Base-by-base conservation (phyloP, 2,888 invertebrate genomes). In the Lordiphosa fenestrarum region DNA sequence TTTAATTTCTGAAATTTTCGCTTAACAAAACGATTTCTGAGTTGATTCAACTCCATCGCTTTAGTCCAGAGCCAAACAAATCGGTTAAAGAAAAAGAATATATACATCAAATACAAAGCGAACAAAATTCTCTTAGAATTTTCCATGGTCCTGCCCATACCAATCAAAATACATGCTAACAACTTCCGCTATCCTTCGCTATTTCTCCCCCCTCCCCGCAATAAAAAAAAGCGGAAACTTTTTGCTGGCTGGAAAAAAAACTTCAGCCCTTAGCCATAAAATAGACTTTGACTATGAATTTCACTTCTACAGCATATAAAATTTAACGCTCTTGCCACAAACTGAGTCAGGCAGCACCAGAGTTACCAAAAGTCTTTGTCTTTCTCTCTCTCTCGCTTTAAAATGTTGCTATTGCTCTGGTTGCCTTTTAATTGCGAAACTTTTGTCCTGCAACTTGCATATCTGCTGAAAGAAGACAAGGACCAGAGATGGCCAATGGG, bases 391-490 rank as follows among this genome's bases (percentile, higher is more conserved):
- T 6, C 13, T 4, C 57, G 38, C 59, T 63, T 71, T 50, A 53
- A 66, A 67, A 67, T 60, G 53, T 57, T 44, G 44, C 48, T 40
- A 41, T 56, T 25, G 50, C 36, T 49, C 48, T 52, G 49, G 51
- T 51, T 51, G 64, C 59, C 62, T 60, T 82, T 82, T 84, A 82
- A 80, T 80, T 80, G 65, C 71, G 55, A 75, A 82, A 82, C 72
- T 77, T 78, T 82, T 63, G 60, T 59, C 53, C 54, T 56, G 63
- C 50, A 64, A 66, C 58, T 60, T 63, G 65, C 82, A 78, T 59
- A 64, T 66, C 61, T 52, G 47, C 47, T 38, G 38, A 15, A 12
- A 47, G 54, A 48, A 15, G 35, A 13, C 12, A 39, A 39, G 42
- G 44, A 50, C 44, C 44, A 37, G 19, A 48, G 35, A 60, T 60